Conservation (phyloP, 2,797 vertebrate genomes). For the Etheostoma nigrum region DNA sequence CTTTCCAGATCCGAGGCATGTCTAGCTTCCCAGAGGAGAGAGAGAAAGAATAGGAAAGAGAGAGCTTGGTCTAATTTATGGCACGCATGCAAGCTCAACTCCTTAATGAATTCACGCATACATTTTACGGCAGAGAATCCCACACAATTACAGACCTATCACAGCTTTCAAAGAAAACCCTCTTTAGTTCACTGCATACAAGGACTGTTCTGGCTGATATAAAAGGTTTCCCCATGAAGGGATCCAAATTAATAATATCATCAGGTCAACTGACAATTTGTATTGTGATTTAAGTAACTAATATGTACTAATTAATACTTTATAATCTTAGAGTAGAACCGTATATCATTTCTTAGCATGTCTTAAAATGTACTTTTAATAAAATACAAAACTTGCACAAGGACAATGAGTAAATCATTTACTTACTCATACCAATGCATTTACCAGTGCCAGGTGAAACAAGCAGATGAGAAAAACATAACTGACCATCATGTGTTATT, state of each 20-base stretch:
- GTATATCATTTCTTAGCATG: not conserved
- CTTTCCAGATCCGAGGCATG: conserved; percentile 66
- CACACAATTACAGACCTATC: not conserved
- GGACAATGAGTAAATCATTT: not conserved
- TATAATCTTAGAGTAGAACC: not conserved
- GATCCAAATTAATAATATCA: conserved; percentile 4
- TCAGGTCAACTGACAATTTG: not conserved
- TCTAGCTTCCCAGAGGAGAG: conserved; percentile 30
- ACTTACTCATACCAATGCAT: too few species aligned
- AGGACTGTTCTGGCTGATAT: not conserved
- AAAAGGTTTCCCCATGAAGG: not conserved
- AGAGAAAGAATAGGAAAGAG: not conserved
- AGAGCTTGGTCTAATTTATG: conserved; percentile 20
- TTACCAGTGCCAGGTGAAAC: not conserved
- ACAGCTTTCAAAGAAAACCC: conserved; percentile 3
- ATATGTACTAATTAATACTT: not conserved
- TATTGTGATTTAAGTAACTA: not conserved
- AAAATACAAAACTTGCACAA: not conserved
- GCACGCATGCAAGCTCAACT: not conserved
- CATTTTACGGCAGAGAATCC: conserved; percentile 6
- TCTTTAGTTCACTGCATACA: not conserved
- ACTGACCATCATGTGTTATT: not conserved
- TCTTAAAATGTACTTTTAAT: not conserved
- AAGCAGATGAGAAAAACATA: not conserved
- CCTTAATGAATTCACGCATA: conserved; percentile 18